Percentiles rank a stretch among this genome's conserved stretches.
These are phyloP conservation scores for Chelmon rostratus DNA, from an alignment of 2,797 vertebrate genomes.

Conservation along the genomic window DNA sequence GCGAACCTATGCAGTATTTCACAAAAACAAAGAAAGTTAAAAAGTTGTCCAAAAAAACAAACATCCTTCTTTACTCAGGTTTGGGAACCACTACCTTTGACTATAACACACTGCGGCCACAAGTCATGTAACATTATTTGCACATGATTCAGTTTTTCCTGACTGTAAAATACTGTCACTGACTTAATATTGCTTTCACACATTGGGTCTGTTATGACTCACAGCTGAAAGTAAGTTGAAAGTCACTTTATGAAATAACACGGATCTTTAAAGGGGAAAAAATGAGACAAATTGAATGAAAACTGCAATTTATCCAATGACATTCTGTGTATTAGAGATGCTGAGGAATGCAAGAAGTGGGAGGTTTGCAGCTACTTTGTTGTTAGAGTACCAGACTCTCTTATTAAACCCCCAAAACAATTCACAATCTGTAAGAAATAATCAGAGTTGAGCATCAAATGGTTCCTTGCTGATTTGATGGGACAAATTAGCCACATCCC, in stretches of 20 bases:
- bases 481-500: neutral
- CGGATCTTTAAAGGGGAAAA: neutral
- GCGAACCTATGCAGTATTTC: too few species aligned
- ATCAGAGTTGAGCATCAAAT: slow-evolving; percentile 11
- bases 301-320: neutral
- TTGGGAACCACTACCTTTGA: neutral
- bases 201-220: neutral
- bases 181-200: neutral
- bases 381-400: neutral
- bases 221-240: neutral
- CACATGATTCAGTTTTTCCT: neutral
- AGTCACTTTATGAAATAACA: too few species aligned
- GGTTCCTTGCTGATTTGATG: slow-evolving; percentile 6
- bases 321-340: neutral
- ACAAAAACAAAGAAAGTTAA: neutral
- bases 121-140: neutral
- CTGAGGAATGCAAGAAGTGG: neutral
- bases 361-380: neutral
- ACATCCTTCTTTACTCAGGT: too few species aligned
- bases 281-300: neutral
- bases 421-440: slow-evolving; percentile 20
- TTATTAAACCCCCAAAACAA: neutral
- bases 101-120: neutral
- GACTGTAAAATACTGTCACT: neutral
- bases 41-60: too few species aligned